phyloP scores from a whole-genome alignment of 2,797 vertebrate genomes.

The Ambastaia sidthimunki region DNA sequence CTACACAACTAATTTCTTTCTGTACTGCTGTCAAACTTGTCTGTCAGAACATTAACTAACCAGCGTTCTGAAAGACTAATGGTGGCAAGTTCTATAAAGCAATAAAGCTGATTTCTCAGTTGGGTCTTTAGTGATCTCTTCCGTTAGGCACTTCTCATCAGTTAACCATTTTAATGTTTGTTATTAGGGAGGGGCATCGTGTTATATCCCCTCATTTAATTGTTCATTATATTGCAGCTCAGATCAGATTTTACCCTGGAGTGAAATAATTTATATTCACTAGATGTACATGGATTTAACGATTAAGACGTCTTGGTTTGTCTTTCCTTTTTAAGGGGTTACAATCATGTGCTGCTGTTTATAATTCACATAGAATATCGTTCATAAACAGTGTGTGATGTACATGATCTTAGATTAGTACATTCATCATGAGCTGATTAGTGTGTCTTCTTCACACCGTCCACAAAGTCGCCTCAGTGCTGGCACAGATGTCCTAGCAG shows the following conservation, averaged over 20 bases:
- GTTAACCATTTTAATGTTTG: conserved; percentile 26
- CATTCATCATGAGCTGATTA: background rate
- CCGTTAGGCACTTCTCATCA: conserved; percentile 18
- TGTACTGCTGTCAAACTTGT: conserved; percentile 34
- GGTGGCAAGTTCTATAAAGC: conserved; percentile 34
- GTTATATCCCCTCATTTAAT: conserved; percentile 25
- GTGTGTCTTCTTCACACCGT: conserved; percentile 24
- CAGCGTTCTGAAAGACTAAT: conserved; percentile 36
- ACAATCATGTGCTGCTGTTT: background rate
- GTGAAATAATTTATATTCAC: background rate
- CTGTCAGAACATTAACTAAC: conserved; percentile 44
- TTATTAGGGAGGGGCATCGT: conserved; percentile 2
- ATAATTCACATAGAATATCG: background rate
- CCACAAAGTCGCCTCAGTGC: background rate
- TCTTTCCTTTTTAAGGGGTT: background rate
- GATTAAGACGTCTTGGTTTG: background rate
- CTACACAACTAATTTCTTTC: conserved; percentile 48
- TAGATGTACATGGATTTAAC: background rate
- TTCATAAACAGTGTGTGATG: background rate
- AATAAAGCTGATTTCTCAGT: conserved; percentile 29
- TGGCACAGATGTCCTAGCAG: conserved; percentile 20
- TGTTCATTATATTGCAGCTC: conserved; percentile 19
- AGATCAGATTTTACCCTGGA: conserved; percentile 9
- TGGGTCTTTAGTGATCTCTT: conserved; percentile 22
- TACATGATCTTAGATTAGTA: background rate